Base-by-base conservation (phyloP, 2,888 invertebrate genomes). In the Heliconius aoede region DNA sequence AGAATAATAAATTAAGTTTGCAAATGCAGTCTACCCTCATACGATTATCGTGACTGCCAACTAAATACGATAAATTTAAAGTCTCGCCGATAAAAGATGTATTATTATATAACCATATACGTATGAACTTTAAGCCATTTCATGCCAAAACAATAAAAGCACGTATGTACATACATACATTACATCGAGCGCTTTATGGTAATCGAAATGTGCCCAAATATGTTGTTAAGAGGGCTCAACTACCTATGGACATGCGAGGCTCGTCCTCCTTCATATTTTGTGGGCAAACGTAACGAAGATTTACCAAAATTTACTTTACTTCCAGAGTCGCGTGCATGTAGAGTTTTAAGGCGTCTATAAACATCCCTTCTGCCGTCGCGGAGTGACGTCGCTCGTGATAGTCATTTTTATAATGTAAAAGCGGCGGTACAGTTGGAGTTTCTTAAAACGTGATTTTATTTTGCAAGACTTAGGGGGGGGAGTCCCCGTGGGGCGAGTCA, bases 181-280 rank as follows among this genome's bases (percentile, higher is more conserved):
- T 90, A 92, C 90, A 91, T 90, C 88, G 89, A 93, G 90, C 92
- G 92, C 89, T 94, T 94, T 94, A 94, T 94, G 93, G 93, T 94
- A 94, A 94, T 94, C 94, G 93, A 94, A 94, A 94, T 93, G 93
- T 94, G 90, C 91, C 91, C 91, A 94, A 94, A 94, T 93, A 94
- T 94, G 94, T 92, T 93, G 93, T 94, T 94, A 91, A 92, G 89
- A 93, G 90, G 89, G 90, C 87, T 89, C 89, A 94, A 94, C 93
- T 94, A 91, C 94, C 93, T 78, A 81, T 84, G 81, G 91, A 92
- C 94, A 94, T 94, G 94, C 94, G 88, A 94, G 91, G 90, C 90
- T 18, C 46, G 18, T 46, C 46, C 46, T 46, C 46, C 46, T 89
- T 90, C 89, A 91, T 92, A 93, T 92, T 92, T 93, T 89, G 90